Conservation (phyloP, 2,113 vertebrate species). For the Phrynocephalus versicolor region DNA sequence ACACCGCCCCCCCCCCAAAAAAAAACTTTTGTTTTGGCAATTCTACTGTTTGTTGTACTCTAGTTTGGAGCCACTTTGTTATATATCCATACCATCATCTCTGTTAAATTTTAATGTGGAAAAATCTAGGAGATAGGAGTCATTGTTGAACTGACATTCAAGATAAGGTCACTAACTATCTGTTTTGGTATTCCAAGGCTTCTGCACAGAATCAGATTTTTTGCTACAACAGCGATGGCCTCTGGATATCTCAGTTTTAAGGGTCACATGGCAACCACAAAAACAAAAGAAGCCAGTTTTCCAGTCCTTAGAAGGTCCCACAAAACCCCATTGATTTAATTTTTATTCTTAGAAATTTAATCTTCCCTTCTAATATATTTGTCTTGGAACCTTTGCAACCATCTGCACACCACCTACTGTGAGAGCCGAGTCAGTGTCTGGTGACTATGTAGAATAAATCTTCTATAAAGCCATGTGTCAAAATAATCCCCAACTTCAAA, state of each 20-base stretch:
- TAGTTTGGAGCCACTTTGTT: conserved; percentile 48
- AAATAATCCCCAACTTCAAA: not conserved
- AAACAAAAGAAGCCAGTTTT: conserved; percentile 46
- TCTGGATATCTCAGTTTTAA: conserved; percentile 27
- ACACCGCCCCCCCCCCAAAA: no score
- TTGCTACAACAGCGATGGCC: conserved; percentile 34
- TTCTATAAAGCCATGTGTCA: no score
- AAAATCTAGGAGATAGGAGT: conserved; percentile 15
- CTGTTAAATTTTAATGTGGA: conserved; percentile 61
- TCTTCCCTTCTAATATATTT: conserved; percentile 26
- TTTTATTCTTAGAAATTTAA: not conserved
- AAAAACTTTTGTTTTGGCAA: conserved; percentile 30
- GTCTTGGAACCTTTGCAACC: conserved; percentile 15
- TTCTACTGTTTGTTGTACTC: conserved; percentile 48
- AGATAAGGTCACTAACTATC: conserved; percentile 67
- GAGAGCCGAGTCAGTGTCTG: conserved; percentile 11
- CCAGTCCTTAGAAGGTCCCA: conserved; percentile 31
- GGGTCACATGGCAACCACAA: conserved; percentile 31
- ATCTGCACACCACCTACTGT: not conserved
- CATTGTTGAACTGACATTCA: conserved; percentile 33
- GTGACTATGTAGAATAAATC: not conserved
- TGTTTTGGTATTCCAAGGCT: conserved; percentile 55
- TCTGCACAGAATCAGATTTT: conserved; percentile 52
- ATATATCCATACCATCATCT: conserved; percentile 51
- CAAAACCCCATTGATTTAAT: not conserved